phyloP scores from a whole-genome alignment of 1,140 invertebrate genomes.

The Drosophila sturtevanti region DNA sequence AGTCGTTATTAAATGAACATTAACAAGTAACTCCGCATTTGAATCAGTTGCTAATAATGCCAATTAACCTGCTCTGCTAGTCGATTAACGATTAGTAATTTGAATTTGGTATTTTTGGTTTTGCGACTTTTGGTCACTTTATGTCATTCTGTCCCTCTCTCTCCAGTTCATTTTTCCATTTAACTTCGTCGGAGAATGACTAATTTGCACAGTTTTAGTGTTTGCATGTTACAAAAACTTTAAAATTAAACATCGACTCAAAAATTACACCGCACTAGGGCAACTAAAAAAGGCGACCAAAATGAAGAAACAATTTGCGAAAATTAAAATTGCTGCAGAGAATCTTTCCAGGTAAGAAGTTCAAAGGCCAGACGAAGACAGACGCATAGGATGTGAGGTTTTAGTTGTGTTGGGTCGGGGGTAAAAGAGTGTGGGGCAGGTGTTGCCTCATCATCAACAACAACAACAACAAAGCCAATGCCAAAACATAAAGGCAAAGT shows the following conservation, averaged over 20 bases:
- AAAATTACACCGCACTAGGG: neutral
- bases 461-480: constrained; percentile 40
- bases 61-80: no score
- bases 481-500: constrained; percentile 53
- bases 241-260: neutral
- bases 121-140: no score
- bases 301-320: constrained; percentile 83
- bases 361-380: constrained; percentile 64
- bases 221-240: constrained; percentile 39
- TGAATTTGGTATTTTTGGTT: no score
- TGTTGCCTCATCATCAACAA: constrained; percentile 77
- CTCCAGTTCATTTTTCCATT: constrained; percentile 52
- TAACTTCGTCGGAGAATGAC: constrained; percentile 71
- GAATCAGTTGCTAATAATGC: no score
- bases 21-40: no score
- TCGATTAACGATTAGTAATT: no score
- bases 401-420: constrained; percentile 29
- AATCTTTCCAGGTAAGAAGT: constrained; percentile 82
- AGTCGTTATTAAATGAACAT: no score
- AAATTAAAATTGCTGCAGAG: constrained; percentile 83
- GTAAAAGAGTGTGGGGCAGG: constrained; percentile 41
- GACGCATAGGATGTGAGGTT: constrained; percentile 17
- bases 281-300: constrained; percentile 58
- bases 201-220: constrained; percentile 77
- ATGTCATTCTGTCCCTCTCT: neutral